Evolutionary conservation across 1,140 invertebrate genomes (phyloP), one percentile per base, ranked within the genome.

Genomic region (Monochamus saltuarius): DNA sequence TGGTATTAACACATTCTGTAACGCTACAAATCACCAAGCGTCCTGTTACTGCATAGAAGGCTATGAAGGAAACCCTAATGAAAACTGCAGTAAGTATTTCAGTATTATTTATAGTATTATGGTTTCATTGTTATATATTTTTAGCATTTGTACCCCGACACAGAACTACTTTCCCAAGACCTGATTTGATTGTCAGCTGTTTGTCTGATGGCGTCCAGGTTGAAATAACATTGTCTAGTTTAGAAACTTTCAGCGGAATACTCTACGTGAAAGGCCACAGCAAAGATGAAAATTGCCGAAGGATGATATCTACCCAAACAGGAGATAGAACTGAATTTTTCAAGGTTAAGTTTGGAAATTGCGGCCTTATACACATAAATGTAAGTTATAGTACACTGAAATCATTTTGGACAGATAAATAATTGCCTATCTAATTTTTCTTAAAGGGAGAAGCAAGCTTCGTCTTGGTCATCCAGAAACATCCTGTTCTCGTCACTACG

Each of bases 201-300:
- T 75, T 95, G 36, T 92, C 93, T 11, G 93, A 97, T 77, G 94
- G 94, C 29, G 90, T 97, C 0, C 89, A 92, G 71, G 92, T 96
- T 0, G 86, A 90, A 69, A 88, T 95, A 47, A 85, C 89, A 66
- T 11, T 60, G 10, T 84, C 83, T 59, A 82, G 87, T 74, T 80
- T 58, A 19, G 67, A 87, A 66, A 90, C 89, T 43, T 96, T 95
- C 73, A 92, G 95, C 67, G 94, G 94, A 3, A 88, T 97, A 1
- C 78, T 97, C 0, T 97, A 97, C 68, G 94, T 97, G 0, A 96
- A 96, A 80, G 92, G 94, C 8, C 91, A 95, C 74, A 95, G 92
- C 71, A 95, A 95, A 75, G 91, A 96, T 68, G 90, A 93, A 73
- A 83, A 92, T 45, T 97, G 94, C 76, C 82, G 93, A 64, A 81